These are phyloP conservation scores for Cyclina sinensis DNA, from an alignment of 1,140 invertebrate species.

Conservation along the genomic window DNA sequence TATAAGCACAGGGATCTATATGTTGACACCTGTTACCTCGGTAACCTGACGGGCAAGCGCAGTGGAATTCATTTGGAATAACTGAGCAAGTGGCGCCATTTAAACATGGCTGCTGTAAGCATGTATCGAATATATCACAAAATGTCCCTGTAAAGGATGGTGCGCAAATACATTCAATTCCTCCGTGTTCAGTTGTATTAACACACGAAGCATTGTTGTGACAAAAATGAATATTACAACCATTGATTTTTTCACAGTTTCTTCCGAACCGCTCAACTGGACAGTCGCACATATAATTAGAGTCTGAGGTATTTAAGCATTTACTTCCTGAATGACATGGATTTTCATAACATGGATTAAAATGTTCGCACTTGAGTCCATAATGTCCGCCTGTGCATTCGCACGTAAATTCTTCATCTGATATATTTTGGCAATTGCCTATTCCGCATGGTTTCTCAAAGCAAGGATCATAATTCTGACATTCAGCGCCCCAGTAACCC, in stretches of 20 bases:
- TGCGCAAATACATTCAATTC: constrained; percentile 12
- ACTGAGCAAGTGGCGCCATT: constrained; percentile 54
- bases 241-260: constrained; percentile 71
- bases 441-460: constrained; percentile 75
- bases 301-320: constrained; percentile 87
- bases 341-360: constrained; percentile 77
- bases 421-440: constrained; percentile 70
- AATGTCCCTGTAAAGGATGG: constrained; percentile 14
- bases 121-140: constrained; percentile 44
- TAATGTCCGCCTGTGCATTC: constrained; percentile 76
- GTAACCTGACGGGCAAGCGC: constrained; percentile 57
- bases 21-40: constrained; percentile 56
- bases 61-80: constrained; percentile 16
- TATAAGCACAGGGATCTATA: constrained; percentile 37
- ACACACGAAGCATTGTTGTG: constrained; percentile 60
- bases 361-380: constrained; percentile 74
- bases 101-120: constrained; percentile 38
- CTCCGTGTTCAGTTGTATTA: constrained; percentile 31
- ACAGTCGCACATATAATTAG: constrained; percentile 75
- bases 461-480: constrained; percentile 83
- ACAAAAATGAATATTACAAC: constrained; percentile 72
- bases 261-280: constrained; percentile 70
- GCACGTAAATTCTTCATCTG: constrained; percentile 71
- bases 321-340: constrained; percentile 68
- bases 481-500: constrained; percentile 83